A percentile compares a stretch with the other conserved stretches of the same genome.
phyloP scores from a whole-genome alignment of 2,888 invertebrate genomes.

The Lepidocyrtoides sp. region DNA sequence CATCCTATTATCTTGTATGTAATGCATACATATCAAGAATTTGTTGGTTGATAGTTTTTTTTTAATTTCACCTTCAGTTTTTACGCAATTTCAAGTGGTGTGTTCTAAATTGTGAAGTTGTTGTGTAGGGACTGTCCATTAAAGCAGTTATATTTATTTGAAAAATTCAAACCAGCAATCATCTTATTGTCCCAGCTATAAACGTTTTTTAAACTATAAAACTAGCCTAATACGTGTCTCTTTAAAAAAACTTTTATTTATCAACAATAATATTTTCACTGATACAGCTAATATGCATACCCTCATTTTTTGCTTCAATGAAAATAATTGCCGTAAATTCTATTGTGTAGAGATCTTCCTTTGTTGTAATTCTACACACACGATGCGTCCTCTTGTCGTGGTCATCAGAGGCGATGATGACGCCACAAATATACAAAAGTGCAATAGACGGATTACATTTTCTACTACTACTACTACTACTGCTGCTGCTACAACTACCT shows the following conservation, averaged over 20 bases:
- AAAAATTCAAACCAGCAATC: neutral
- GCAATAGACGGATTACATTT: neutral
- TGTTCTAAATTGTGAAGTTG: too few species aligned
- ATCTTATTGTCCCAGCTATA: neutral
- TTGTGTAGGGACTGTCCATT: too few species aligned
- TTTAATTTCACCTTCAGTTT: too few species aligned
- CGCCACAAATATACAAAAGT: neutral
- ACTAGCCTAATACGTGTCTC: too few species aligned
- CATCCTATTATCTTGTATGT: too few species aligned
- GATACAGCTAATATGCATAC: slow-evolving; percentile 40
- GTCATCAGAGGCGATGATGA: neutral
- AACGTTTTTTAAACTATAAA: too few species aligned
- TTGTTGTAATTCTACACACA: slow-evolving; percentile 58
- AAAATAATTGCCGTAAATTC: slow-evolving; percentile 70
- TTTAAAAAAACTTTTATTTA: too few species aligned
- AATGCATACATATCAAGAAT: neutral
- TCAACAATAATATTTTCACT: neutral
- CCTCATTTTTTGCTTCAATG: slow-evolving; percentile 51
- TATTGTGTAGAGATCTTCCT: slow-evolving; percentile 52
- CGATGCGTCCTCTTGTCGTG: slow-evolving; percentile 17
- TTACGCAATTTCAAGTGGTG: too few species aligned
- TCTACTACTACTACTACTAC: neutral
- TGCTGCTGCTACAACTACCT: neutral
- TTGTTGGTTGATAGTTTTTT: too few species aligned
- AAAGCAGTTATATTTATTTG: too few species aligned